phyloP scores from a whole-genome alignment of 92 coral and sea anemone genomes.

The Virgularia gustaviana region DNA sequence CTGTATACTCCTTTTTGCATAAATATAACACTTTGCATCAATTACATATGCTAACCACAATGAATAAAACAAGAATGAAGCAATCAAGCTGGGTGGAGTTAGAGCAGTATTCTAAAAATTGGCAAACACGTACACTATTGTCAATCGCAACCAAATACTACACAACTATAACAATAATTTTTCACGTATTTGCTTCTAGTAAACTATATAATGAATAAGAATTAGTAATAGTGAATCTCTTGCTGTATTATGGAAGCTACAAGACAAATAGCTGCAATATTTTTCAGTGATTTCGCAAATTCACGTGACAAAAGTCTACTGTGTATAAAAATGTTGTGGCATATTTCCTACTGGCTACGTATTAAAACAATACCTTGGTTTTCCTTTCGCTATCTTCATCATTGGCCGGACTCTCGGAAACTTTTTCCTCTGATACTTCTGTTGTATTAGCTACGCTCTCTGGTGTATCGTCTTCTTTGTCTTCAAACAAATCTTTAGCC shows the following conservation, averaged over 20 bases:
- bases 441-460: slow-evolving; percentile 46
- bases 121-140: too few relatives aligned
- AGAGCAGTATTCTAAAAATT: too few relatives aligned
- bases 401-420: neutral
- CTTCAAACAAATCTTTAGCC: slow-evolving; percentile 42
- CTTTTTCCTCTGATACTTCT: slow-evolving; percentile 49
- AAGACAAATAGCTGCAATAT: neutral
- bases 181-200: too few relatives aligned
- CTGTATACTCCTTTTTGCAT: too few relatives aligned
- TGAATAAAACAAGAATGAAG: too few relatives aligned
- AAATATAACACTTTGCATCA: too few relatives aligned
- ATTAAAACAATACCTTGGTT: neutral
- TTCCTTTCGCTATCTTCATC: neutral
- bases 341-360: neutral
- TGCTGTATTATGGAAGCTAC: neutral
- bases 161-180: too few relatives aligned
- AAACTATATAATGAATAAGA: too few relatives aligned
- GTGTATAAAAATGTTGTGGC: neutral
- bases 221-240: too few relatives aligned
- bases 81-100: too few relatives aligned
- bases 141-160: too few relatives aligned
- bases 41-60: too few relatives aligned
- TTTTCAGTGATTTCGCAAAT: neutral
- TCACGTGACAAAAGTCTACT: neutral
- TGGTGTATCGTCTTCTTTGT: slow-evolving; percentile 22